A percentile compares a stretch with the other conserved stretches of the same genome.
Evolutionary conservation across 2,888 invertebrate genomes (phyloP).

Genomic region (Eupeodes latifasciatus): DNA sequence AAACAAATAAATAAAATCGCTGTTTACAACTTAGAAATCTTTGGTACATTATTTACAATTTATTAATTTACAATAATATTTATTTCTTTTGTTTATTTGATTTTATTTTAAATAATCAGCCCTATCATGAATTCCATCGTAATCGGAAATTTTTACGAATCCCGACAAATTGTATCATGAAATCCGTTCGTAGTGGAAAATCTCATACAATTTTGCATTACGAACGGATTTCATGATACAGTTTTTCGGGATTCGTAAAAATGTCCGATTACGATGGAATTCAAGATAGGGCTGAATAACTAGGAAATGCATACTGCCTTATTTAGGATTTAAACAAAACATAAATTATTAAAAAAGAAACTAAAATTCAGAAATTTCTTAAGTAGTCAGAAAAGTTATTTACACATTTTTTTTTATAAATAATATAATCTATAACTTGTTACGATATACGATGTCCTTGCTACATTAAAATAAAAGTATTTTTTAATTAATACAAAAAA

Average conservation of each 20-base stretch:
- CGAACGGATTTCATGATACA: too few species aligned
- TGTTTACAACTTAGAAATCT: conserved; percentile 64
- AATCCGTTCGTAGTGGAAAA: too few species aligned
- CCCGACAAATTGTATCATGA: too few species aligned
- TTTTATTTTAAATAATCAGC: conserved; percentile 4
- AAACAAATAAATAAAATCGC: background rate
- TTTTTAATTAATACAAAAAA: background rate
- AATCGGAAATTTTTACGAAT: too few species aligned
- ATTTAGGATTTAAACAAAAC: background rate
- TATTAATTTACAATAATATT: conserved; percentile 35
- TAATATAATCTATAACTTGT: conserved; percentile 39
- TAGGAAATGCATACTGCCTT: background rate
- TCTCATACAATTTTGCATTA: too few species aligned
- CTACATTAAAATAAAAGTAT: conserved; percentile 15
- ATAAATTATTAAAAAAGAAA: conserved; percentile 13
- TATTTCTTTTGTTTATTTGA: conserved; percentile 14
- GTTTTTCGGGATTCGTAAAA: too few species aligned
- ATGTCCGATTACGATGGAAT: too few species aligned
- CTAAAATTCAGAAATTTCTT: conserved; percentile 37
- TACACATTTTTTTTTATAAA: conserved; percentile 54
- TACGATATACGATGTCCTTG: conserved; percentile 35
- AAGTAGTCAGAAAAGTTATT: conserved; percentile 60
- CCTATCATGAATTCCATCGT: too few species aligned
- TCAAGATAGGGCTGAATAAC: too few species aligned
- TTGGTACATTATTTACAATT: conserved; percentile 72